Base-by-base conservation (phyloP, 64 coral and sea anemone genomes). In the Stichodactyla mertensii region DNA sequence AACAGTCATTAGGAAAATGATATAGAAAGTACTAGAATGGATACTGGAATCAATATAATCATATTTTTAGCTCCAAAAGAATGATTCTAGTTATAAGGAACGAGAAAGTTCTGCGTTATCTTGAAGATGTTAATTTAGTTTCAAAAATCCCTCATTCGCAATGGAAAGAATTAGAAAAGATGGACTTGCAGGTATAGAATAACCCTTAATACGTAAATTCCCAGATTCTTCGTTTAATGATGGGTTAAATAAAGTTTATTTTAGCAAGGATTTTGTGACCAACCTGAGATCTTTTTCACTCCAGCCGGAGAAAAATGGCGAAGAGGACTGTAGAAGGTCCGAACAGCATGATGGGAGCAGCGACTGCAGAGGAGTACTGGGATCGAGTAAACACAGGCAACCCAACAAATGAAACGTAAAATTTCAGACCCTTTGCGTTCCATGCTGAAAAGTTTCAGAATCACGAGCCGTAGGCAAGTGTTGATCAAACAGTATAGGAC, bases 241-340 rank as follows among this genome's bases (percentile, higher is more conserved):
- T 97, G 94, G 18, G 23, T 23, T 55, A 52, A 55, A 88, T 59
- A 82, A 26, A 71, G 69, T 4, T 20, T 13, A 24, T 4, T 14
- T 87, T 71, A 20, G 52, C 6, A 16, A 31, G 24, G 94, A 97
- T 97, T 78, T 27, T 56, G 77, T 66, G 10, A 52, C 91, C 74
- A 52, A 93, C 94, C 94, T 92, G 7, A 55, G 70, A 64, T 70
- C 28, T 78, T 82, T 45, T 78, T 54, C 24, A 87, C 86, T 77
- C 86, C 86, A 77, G 64, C 57, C 64, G 83, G 62, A 92, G 87
- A 87, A 96, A 96, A 86, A 92, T 96, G 94, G 91, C 94, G 85
- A 96, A 96, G 88, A 96, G 94, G 86, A 15, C 70, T 45, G 81
- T 10, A 22, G 53, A 7, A 6, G 74, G 91, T 51, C 58, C 82